Evolutionary conservation across 2,113 vertebrate species (phyloP).

Genomic region (Centropristis striata): DNA sequence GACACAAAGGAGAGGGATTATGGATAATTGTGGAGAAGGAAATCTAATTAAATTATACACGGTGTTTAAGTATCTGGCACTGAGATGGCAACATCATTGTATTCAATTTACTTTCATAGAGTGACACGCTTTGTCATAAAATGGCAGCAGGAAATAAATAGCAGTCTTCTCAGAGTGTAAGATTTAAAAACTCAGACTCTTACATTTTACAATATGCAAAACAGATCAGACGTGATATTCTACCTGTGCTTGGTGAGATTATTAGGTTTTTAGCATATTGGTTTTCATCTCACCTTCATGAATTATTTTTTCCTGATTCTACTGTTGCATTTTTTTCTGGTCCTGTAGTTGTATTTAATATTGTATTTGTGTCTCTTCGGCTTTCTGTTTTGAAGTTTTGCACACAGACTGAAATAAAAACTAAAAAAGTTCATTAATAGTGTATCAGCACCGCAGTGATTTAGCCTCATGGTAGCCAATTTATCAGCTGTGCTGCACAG

Average conservation of each 20-base stretch:
- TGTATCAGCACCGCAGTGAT: constrained; percentile 37
- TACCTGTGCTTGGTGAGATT: background rate
- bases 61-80: constrained; percentile 40
- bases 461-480: constrained; percentile 34
- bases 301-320: background rate
- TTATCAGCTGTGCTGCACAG: constrained; percentile 32
- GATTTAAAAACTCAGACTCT: background rate
- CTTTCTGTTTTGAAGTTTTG: constrained; percentile 47
- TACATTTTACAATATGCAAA: background rate
- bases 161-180: background rate
- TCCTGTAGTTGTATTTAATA: constrained; percentile 26
- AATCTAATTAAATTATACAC: constrained; percentile 63
- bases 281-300: constrained; percentile 24
- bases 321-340: constrained; percentile 11
- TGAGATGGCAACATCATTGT: constrained; percentile 2
- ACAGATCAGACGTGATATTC: background rate
- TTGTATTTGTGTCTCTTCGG: constrained; percentile 33
- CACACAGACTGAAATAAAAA: constrained; percentile 35
- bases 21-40: constrained; percentile 48
- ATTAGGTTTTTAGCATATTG: background rate
- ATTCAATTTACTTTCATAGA: constrained; percentile 27
- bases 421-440: constrained; percentile 44
- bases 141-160: background rate
- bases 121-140: background rate
- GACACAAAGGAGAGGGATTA: constrained; percentile 62